Evolutionary conservation across 2,888 invertebrate species (phyloP), one percentile per base, ranked within the genome.

Genomic region (Erebia aethiops): DNA sequence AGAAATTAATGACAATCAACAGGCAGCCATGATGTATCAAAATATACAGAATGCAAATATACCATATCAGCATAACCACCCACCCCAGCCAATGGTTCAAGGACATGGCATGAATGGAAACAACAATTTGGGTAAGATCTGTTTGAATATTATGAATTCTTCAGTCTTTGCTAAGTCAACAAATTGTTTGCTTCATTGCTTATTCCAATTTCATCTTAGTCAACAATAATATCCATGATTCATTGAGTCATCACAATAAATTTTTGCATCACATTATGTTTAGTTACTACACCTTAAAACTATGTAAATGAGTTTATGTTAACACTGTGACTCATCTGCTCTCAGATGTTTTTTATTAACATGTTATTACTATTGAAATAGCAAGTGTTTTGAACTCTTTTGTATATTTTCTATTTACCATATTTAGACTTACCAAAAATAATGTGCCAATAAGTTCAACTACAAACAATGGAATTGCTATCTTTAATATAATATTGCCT

Each of bases 1-100:
- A 69, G 93, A 93, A 73, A 82, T 87, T 16, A 92, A 90, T 88
- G 94, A 87, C 82, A 95, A 88, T 85, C 93, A 84, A 84, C 94
- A 84, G 82, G 79, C 93, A 79, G 85, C 90, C 77, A 84, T 93
- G 73, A 91, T 89, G 60, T 93, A 93, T 77, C 92, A 92, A 75
- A 92, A 92, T 72, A 86, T 92, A 77, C 91, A 92, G 76, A 92
- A 92, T 84, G 89, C 92, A 3, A 92, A 92, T 85, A 85, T 90
- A 74, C 90, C 91, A 67, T 91, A 88, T 75, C 92, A 89, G 81
- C 92, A 92, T 72, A 91, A 87, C 74, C 92, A 92, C 77, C 90
- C 88, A 26, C 87, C 86, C 21, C 92, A 88, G 73, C 80, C 83
- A 16, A 78, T 86, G 79, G 75, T 84, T 57, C 88, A 88, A 73